Evolutionary conservation across 2,888 invertebrate species (phyloP), one percentile per base, ranked within the genome.

Genomic region (Hofmannophila pseudospretella): DNA sequence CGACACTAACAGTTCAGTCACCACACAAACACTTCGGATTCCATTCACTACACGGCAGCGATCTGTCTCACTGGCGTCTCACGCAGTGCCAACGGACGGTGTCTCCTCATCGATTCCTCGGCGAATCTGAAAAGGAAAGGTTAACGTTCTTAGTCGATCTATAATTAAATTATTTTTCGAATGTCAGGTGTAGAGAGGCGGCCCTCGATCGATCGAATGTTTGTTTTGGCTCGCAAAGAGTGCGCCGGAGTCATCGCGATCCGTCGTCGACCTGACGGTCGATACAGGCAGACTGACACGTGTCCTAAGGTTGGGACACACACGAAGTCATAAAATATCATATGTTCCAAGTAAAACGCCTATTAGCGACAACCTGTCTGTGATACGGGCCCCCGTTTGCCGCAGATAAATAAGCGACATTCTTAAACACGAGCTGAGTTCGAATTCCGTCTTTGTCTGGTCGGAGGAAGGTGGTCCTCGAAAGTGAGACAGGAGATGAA

Each of bases 21-120:
- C 82, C 69, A 80, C 84, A 84, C 82, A 73, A 68, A 78, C 82
- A 86, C 84, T 81, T 82, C 77, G 76, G 84, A 82, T 82, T 85
- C 86, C 86, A 86, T 86, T 85, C 86, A 86, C 85, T 82, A 74
- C 72, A 72, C 80, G 65, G 67, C 68, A 65, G 71, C 63, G 48
- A 59, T 56, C 57, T 58, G 62, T 68, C 55, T 70, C 73, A 72
- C 72, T 69, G 73, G 60, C 60, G 64, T 58, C 58, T 80, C 75
- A 78, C 81, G 71, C 66, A 68, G 55, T 64, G 65, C 63, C 64
- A 58, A 71, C 67, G 77, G 79, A 81, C 81, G 81, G 74, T 78
- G 79, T 73, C 75, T 85, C 78, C 79, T 80, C 85, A 86, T 86
- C 77, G 70, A 76, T 72, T 80, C 72, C 81, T 78, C 81, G 74